Conservation (phyloP, 2,888 invertebrate species). For the Lymantria dispar region DNA sequence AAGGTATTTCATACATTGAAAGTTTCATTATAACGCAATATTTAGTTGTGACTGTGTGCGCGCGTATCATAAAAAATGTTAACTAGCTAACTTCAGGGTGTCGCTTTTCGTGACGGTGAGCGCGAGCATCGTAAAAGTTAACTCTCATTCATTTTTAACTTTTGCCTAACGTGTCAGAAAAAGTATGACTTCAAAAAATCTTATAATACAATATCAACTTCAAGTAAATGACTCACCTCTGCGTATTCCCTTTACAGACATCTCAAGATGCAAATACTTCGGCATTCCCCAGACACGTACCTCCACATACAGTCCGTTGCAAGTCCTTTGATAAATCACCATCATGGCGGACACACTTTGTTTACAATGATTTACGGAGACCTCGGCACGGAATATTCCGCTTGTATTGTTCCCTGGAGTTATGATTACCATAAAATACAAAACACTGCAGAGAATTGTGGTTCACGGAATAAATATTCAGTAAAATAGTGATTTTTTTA, state of each 20-base stretch:
- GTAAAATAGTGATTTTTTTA: constrained; percentile 21
- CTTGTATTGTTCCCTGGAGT: constrained; percentile 37
- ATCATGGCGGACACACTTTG: constrained; percentile 39
- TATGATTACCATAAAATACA: constrained; percentile 47
- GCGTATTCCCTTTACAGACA: not conserved
- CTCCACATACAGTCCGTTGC: constrained; percentile 21
- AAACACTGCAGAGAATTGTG: constrained; percentile 32
- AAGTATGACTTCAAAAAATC: too few species aligned
- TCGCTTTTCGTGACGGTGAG: too few species aligned
- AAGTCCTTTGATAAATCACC: constrained; percentile 39
- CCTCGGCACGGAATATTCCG: constrained; percentile 34
- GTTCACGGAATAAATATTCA: constrained; percentile 22
- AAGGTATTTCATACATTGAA: too few species aligned
- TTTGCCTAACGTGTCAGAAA: too few species aligned
- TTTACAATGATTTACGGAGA: constrained; percentile 37
- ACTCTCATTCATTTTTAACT: too few species aligned
- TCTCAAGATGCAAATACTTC: constrained; percentile 6
- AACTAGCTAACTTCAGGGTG: too few species aligned
- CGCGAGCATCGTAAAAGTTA: too few species aligned
- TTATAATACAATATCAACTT: too few species aligned
- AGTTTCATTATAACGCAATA: too few species aligned
- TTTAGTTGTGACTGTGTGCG: too few species aligned
- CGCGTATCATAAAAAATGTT: too few species aligned
- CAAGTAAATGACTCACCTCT: not conserved
- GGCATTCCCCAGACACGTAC: constrained; percentile 1